Evolutionary conservation across 1,140 invertebrate species (phyloP).

Genomic region (Brachionus sp.): DNA sequence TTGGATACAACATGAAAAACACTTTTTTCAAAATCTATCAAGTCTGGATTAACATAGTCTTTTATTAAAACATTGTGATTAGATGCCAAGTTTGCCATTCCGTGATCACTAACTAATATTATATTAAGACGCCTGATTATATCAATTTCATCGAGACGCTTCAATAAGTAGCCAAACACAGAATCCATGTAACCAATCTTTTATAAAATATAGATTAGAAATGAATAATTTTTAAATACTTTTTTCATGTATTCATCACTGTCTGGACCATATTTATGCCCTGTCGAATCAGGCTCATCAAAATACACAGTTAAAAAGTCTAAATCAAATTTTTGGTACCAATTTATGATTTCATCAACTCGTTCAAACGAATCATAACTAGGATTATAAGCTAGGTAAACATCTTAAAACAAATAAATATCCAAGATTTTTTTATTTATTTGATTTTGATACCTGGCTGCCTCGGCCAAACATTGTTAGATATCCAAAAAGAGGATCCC

Average conservation of each 20-base stretch:
- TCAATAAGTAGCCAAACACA: constrained; percentile 52
- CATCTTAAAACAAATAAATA: not conserved
- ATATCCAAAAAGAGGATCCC: constrained; percentile 39
- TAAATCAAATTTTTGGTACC: constrained; percentile 64
- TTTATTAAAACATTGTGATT: constrained; percentile 64
- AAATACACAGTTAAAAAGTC: constrained; percentile 69
- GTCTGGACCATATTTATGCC: constrained; percentile 50
- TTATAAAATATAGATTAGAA: not conserved
- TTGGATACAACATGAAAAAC: constrained; percentile 13
- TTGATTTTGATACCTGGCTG: constrained; percentile 1
- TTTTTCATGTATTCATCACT: constrained; percentile 1
- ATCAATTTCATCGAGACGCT: constrained; percentile 48
- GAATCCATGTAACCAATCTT: constrained; percentile 25
- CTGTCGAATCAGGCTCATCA: constrained; percentile 69
- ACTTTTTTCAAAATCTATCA: constrained; percentile 47
- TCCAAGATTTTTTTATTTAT: not conserved
- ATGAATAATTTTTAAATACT: not conserved
- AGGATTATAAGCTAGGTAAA: constrained; percentile 3
- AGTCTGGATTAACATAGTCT: constrained; percentile 61
- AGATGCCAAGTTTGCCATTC: constrained; percentile 64
- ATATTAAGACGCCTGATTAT: constrained; percentile 63
- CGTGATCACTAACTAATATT: constrained; percentile 72
- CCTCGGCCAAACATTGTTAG: constrained; percentile 19
- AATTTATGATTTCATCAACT: constrained; percentile 65
- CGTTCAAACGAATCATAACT: constrained; percentile 51